Percentiles rank a stretch among this genome's conserved stretches.
phyloP scores from a whole-genome alignment of 2,113 vertebrate genomes.

The Charina bottae region DNA sequence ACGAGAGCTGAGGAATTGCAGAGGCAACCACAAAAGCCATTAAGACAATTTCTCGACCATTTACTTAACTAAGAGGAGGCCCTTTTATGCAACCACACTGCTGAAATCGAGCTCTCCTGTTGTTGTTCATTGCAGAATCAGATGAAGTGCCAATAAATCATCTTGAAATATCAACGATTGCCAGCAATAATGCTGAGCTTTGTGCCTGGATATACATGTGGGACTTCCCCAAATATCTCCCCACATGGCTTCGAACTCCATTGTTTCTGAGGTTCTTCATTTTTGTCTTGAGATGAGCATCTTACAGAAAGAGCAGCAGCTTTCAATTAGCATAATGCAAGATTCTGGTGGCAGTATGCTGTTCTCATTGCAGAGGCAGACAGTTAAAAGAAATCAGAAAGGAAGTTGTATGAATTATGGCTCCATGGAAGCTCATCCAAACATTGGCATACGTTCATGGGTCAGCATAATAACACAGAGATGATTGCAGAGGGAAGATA shows the following conservation, averaged over 20 bases:
- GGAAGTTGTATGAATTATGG: not conserved
- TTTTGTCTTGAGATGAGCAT: not conserved
- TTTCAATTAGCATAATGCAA: not conserved
- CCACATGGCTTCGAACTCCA: not conserved
- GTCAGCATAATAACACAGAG: not conserved
- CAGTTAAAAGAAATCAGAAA: not conserved
- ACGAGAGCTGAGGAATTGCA: not conserved
- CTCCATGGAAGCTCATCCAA: not conserved
- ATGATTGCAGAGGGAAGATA: not conserved
- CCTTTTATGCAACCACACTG: not conserved
- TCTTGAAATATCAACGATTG: conserved; percentile 7
- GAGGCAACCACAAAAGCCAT: not conserved
- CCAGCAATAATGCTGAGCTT: not conserved
- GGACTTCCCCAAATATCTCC: not conserved
- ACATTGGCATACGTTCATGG: not conserved
- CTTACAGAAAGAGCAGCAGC: not conserved
- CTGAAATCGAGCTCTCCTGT: not conserved
- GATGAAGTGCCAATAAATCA: not conserved
- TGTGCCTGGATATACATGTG: too few species aligned
- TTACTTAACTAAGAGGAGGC: not conserved
- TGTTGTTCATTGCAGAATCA: too few species aligned
- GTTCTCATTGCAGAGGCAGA: not conserved
- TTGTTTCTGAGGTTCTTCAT: not conserved
- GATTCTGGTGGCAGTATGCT: not conserved
- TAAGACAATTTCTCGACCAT: not conserved